Evolutionary conservation across 2,797 vertebrate species (phyloP), one percentile per base, ranked within the genome.

Genomic region (Triplophysa yarkandensis): DNA sequence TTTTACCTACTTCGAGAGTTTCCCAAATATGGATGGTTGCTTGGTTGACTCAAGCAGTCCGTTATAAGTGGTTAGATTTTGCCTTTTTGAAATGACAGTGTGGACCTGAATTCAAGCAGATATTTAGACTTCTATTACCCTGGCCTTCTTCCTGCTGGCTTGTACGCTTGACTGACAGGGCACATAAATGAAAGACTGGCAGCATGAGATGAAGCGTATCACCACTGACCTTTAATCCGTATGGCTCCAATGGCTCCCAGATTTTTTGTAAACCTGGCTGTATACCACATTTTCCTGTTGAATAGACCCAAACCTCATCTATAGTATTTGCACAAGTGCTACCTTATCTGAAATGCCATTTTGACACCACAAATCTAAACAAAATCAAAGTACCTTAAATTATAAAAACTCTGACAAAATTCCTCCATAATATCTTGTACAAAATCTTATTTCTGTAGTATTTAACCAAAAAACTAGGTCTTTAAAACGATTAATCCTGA

Each of bases 161-260:
- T 16, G 10, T 25, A 55, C 13, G 30, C 34, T 50, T 63, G 32
- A 63, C 46, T 43, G 30, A 41, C 46, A 21, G 32, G 55, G 4
- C 32, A 50, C 2, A 52, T 19, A 21, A 63, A 39, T 28, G 13
- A 52, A 39, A 3, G 30, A 61, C 14, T 71, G 68, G 30, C 55
- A 48, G 67, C 36, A 1, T 19, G 39, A 44, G 36, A 69, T 57
- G 67, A 69, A 36, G 14, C 13, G 6, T 23, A 32, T 71, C 69
- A 25, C 17, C 28, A 17, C 30, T 39, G 30, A 61, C 57, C 68
- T 71, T 34, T 71, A 61, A 48, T 34, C 30, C 39, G 34, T 48
- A 46, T 0, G 3, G 41, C 14, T 46, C 25, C 19, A 21, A 39
- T 46, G 60, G 54, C n/a, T 61, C 36, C 13, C 55, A 50, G 46